Evolutionary conservation across 2,113 vertebrate genomes (phyloP), one percentile per base, ranked within the genome.

Genomic region (Cyanoramphus novaezelandiae): DNA sequence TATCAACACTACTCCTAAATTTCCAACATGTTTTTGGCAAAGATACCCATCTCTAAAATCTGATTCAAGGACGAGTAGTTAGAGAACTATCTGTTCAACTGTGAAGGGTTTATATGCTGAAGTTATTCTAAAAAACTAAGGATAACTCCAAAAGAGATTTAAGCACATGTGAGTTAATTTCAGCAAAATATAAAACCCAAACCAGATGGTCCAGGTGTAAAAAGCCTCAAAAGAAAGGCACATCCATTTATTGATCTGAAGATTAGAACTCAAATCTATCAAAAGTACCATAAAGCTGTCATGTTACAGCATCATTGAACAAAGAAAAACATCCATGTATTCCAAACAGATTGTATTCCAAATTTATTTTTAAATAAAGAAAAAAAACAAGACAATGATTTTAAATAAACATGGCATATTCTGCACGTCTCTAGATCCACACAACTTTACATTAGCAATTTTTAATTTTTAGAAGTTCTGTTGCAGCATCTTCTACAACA

Each of bases 361-460:
- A 98, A 96, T 98, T 98, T 98, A 98, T 98, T 98, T 97, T 97
- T 97, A 97, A 98, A 97, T 96, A 98, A 97, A 85, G 74, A 70
- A 94, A 96, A 87, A 97, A 97, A 96, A 4, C 65, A 98, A 97
- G 93, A 98, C 97, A 98, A 95, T 97, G 80, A 97, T 98, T 98
- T 98, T 98, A 98, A 98, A 98, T 98, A 98, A 98, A 98, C 92
- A 96, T 82, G 59, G 91, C 95, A 94, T 93, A 93, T 93, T 96
- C 91, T 96, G 97, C 95, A 98, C 67, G 97, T 83, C 84, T 88
- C 82, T 92, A 94, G 92, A 94, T 88, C 79, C 92, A 95, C 88
- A 97, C 47, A 87, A 90, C 92, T 96, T 95, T 97, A 97, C 94
- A 96, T 96, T 52, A 97, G 81, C 80, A 63, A 96, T 97, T 96